These are phyloP conservation scores for Halcyon badia DNA, from an alignment of 2,797 vertebrate species.

Conservation along the genomic window DNA sequence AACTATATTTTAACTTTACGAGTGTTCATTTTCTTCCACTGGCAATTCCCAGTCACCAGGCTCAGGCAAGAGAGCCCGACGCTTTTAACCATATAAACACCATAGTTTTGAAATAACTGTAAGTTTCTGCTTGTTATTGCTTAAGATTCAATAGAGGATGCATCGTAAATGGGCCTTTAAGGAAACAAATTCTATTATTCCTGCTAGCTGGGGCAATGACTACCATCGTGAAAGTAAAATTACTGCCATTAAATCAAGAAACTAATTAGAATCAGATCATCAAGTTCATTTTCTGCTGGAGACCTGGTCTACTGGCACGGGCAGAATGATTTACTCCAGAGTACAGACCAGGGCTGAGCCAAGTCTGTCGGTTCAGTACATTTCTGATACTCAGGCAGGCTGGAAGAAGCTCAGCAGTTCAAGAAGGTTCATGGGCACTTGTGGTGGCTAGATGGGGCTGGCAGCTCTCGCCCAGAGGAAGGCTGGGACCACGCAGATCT, in stretches of 20 bases:
- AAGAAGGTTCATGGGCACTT: not conserved
- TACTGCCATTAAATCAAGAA: slow-evolving; percentile 44
- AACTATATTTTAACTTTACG: not conserved
- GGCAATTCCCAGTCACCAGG: not conserved
- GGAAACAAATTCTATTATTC: not conserved
- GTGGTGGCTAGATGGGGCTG: not conserved
- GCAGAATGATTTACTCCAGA: not conserved
- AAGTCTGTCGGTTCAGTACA: accelerated
- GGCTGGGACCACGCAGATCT: not conserved
- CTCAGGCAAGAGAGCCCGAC: not conserved
- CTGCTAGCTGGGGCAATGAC: not conserved
- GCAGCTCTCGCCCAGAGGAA: not conserved
- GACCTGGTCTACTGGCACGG: not conserved
- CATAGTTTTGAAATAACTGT: not conserved
- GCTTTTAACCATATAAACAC: slow-evolving; percentile 28
- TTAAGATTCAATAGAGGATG: slow-evolving; percentile 39
- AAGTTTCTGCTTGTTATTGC: slow-evolving; percentile 19
- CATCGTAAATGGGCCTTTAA: slow-evolving; percentile 7
- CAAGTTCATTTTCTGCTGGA: slow-evolving; percentile 5
- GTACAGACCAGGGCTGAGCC: not conserved
- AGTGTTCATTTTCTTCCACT: not conserved
- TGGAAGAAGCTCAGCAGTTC: not conserved
- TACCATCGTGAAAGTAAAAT: not conserved
- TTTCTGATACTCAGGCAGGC: not conserved
- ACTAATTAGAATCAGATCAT: slow-evolving; percentile 57